Evolutionary conservation across 2,888 invertebrate genomes (phyloP).

Genomic region (Periphyllus acericola): DNA sequence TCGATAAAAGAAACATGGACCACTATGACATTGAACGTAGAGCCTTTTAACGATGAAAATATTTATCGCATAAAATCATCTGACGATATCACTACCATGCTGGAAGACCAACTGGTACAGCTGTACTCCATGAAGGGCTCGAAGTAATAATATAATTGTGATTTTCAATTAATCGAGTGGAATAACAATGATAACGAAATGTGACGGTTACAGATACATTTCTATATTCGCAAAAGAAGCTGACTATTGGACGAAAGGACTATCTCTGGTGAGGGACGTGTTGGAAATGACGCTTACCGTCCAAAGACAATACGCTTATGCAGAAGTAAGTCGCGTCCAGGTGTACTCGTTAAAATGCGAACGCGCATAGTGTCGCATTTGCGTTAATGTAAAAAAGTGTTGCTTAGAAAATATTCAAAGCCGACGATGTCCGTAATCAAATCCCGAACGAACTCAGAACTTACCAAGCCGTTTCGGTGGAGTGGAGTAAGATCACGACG

Average conservation of each 20-base stretch:
- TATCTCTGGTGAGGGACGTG: slow-evolving; percentile 84
- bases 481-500: slow-evolving; percentile 66
- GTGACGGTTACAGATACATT: slow-evolving; percentile 71
- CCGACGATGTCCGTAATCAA: slow-evolving; percentile 88
- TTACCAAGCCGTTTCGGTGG: slow-evolving; percentile 69
- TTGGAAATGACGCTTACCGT: slow-evolving; percentile 83
- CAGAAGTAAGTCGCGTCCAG: slow-evolving; percentile 71
- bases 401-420: slow-evolving; percentile 81
- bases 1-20: slow-evolving; percentile 33
- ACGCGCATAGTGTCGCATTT: not conserved
- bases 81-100: slow-evolving; percentile 80
- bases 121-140: slow-evolving; percentile 89
- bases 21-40: slow-evolving; percentile 68
- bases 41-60: slow-evolving; percentile 73
- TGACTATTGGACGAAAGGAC: slow-evolving; percentile 85
- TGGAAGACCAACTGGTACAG: slow-evolving; percentile 87
- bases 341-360: not conserved
- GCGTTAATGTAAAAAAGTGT: not conserved
- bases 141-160: slow-evolving; percentile 66
- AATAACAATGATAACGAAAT: not conserved
- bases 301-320: slow-evolving; percentile 85
- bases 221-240: slow-evolving; percentile 86
- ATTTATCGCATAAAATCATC: slow-evolving; percentile 78
- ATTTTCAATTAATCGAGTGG: not conserved
- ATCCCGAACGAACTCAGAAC: slow-evolving; percentile 77